These are phyloP conservation scores for Magallana angulata DNA, from an alignment of 1,140 invertebrate genomes.

Conservation along the genomic window DNA sequence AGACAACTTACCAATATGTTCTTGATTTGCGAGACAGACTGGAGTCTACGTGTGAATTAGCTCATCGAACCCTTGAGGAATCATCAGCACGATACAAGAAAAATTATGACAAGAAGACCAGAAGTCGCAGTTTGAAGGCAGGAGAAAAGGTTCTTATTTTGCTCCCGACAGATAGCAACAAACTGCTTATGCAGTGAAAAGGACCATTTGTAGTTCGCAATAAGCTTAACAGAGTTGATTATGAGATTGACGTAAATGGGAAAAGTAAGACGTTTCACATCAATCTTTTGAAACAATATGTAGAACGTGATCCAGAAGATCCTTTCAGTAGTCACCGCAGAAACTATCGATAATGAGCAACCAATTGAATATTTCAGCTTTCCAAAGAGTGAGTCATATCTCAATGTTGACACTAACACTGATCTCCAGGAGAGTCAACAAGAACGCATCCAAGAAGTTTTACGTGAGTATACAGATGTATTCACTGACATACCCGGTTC, in stretches of 20 bases:
- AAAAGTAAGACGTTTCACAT: conserved; percentile 51
- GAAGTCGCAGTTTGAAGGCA: conserved; percentile 47
- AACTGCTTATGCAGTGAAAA: conserved; percentile 53
- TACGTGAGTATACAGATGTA: conserved; percentile 48
- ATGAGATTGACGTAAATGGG: conserved; percentile 42
- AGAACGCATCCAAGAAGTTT: neutral
- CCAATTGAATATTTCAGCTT: neutral
- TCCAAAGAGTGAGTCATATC: neutral
- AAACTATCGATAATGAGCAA: neutral
- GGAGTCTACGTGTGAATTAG: no score
- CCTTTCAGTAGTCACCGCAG: neutral
- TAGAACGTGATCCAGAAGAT: neutral
- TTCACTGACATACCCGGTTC: conserved; percentile 52
- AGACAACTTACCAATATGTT: conserved; percentile 18
- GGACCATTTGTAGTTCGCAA: conserved; percentile 50
- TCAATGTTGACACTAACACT: neutral
- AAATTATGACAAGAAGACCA: conserved; percentile 50
- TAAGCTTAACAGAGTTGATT: conserved; percentile 30
- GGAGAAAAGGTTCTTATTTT: conserved; percentile 49
- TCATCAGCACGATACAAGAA: no score
- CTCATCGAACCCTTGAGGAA: no score
- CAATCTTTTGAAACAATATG: conserved; percentile 49
- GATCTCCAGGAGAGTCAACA: no score
- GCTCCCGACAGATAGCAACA: conserved; percentile 45
- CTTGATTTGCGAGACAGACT: no score